These are phyloP conservation scores for Octonoba sinensis DNA, from an alignment of 2,888 invertebrate species.

Conservation along the genomic window DNA sequence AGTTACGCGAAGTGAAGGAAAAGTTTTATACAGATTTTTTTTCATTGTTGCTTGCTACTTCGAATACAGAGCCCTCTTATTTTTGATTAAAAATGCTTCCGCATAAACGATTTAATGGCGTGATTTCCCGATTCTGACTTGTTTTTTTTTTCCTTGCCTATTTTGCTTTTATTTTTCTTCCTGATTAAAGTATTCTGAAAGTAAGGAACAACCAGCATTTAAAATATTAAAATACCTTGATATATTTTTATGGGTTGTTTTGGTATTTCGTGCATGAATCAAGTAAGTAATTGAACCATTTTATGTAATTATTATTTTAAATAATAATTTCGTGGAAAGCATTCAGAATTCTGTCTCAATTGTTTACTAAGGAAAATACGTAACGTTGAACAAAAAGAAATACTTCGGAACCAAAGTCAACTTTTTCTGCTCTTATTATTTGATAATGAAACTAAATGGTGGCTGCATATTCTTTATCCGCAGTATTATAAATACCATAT, in stretches of 20 bases:
- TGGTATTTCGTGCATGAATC: constrained; percentile 22
- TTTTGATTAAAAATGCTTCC: constrained; percentile 63
- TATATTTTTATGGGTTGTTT: constrained; percentile 41
- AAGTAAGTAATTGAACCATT: constrained; percentile 30
- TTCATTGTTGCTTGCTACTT: constrained; percentile 47
- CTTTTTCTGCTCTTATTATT: too few relatives aligned
- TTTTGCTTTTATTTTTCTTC: constrained; percentile 29
- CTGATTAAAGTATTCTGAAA: constrained; percentile 56
- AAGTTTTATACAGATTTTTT: constrained; percentile 14
- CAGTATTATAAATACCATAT: too few relatives aligned
- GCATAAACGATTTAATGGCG: constrained; percentile 63
- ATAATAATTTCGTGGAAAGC: too few relatives aligned
- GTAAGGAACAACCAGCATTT: constrained; percentile 12
- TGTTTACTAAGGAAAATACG: too few relatives aligned
- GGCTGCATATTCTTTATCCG: too few relatives aligned
- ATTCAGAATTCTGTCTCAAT: too few relatives aligned
- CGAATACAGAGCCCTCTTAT: constrained; percentile 43
- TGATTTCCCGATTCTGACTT: constrained; percentile 62
- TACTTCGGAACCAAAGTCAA: too few relatives aligned
- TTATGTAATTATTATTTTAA: constrained; percentile 37
- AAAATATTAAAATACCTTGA: constrained; percentile 54
- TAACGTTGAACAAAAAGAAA: too few relatives aligned
- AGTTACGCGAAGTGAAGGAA: constrained; percentile 16
- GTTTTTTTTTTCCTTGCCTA: constrained; percentile 20
- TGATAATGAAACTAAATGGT: too few relatives aligned